A percentile compares a stretch with the other conserved stretches of the same genome.
These are phyloP conservation scores for Drosophila meridionalis DNA, from an alignment of 2,888 invertebrate species.

Conservation along the genomic window DNA sequence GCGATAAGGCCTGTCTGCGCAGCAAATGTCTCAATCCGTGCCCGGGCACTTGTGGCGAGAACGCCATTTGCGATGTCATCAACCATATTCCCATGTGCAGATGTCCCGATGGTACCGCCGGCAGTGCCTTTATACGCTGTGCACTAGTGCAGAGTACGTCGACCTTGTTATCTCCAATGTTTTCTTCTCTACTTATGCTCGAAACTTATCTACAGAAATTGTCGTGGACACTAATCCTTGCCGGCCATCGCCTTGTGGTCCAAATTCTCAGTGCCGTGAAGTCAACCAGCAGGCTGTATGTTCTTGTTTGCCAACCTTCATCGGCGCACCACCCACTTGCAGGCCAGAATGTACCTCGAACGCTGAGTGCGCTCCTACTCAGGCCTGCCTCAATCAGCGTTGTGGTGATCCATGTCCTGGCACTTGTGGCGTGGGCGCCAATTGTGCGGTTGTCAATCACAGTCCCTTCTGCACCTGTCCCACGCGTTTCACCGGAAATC, in stretches of 20 bases:
- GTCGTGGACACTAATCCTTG: constrained; percentile 87
- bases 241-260: constrained; percentile 90
- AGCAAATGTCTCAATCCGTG: constrained; percentile 92
- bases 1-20: constrained; percentile 89
- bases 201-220: constrained; percentile 72
- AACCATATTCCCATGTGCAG: constrained; percentile 89
- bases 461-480: constrained; percentile 92
- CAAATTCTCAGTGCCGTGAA: constrained; percentile 91
- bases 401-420: constrained; percentile 93
- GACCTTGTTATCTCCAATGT: not conserved
- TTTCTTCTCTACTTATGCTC: constrained; percentile 10
- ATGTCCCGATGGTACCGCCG: constrained; percentile 87
- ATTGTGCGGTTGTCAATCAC: constrained; percentile 92
- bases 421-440: constrained; percentile 91
- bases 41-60: constrained; percentile 89
- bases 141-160: constrained; percentile 61
- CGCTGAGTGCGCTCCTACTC: constrained; percentile 90
- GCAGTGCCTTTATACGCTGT: constrained; percentile 89
- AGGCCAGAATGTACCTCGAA: constrained; percentile 91
- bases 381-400: constrained; percentile 92
- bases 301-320: constrained; percentile 89
- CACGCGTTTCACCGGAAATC: constrained; percentile 89
- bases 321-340: constrained; percentile 92
- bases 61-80: constrained; percentile 90
- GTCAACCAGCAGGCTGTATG: constrained; percentile 90